A percentile compares a stretch with the other conserved stretches of the same genome.
These are phyloP conservation scores for Apis dorsata DNA, from an alignment of 1,140 invertebrate species.

Conservation along the genomic window DNA sequence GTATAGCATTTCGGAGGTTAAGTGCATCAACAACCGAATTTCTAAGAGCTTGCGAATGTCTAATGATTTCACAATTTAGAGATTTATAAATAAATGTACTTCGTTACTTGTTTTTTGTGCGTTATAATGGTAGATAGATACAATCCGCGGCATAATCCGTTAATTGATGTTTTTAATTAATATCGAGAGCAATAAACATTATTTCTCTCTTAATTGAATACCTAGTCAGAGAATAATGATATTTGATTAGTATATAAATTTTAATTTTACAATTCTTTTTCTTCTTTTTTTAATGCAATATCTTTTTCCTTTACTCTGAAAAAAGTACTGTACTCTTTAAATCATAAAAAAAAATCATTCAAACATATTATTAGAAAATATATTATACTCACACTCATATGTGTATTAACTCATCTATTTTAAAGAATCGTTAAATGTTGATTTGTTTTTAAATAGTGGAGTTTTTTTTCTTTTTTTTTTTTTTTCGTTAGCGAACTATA, in stretches of 20 bases:
- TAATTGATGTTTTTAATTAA: constrained; percentile 68
- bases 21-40: constrained; percentile 37
- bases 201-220: constrained; percentile 43
- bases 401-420: constrained; percentile 17
- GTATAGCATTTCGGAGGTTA: constrained; percentile 6
- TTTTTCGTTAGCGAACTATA: constrained; percentile 38
- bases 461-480: background rate
- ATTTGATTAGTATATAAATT: constrained; percentile 41
- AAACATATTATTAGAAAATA: background rate
- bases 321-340: constrained; percentile 2
- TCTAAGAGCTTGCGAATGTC: constrained; percentile 61
- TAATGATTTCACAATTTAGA: constrained; percentile 44
- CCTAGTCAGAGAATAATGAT: constrained; percentile 46
- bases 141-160: constrained; percentile 75
- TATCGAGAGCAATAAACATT: constrained; percentile 40
- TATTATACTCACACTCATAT: background rate
- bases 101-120: constrained; percentile 72
- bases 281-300: constrained; percentile 14
- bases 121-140: constrained; percentile 75
- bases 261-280: constrained; percentile 2
- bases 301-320: constrained; percentile 8
- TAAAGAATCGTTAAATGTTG: background rate
- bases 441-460: constrained; percentile 7
- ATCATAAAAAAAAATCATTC: background rate
- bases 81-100: constrained; percentile 66